Conservation (phyloP, 1,140 invertebrate genomes). For the Patella vulgata region DNA sequence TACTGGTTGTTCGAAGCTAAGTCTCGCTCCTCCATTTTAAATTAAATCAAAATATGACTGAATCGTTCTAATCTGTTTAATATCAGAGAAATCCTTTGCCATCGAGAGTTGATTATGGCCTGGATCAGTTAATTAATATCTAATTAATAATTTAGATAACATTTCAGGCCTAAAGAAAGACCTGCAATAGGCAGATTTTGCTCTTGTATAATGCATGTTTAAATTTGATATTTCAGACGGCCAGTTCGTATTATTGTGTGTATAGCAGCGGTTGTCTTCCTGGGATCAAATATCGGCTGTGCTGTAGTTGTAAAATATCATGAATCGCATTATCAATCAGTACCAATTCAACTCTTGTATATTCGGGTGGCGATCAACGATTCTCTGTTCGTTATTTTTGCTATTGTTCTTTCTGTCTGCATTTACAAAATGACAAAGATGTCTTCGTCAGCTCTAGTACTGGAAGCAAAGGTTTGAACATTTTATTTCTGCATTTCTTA, state of each 20-base stretch:
- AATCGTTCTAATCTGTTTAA: too few relatives aligned
- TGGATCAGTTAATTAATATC: too few relatives aligned
- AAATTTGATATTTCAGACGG: slow-evolving; percentile 35
- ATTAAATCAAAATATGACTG: too few relatives aligned
- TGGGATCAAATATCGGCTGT: slow-evolving; percentile 56
- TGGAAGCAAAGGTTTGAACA: slow-evolving; percentile 65
- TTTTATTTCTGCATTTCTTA: not conserved
- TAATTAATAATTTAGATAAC: too few relatives aligned
- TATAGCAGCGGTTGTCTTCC: slow-evolving; percentile 55
- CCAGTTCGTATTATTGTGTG: slow-evolving; percentile 44
- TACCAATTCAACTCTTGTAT: slow-evolving; percentile 42
- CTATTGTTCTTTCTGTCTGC: slow-evolving; percentile 56
- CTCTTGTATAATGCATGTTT: too few relatives aligned
- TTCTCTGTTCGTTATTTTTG: slow-evolving; percentile 60
- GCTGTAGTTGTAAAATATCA: slow-evolving; percentile 46
- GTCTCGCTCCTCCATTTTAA: too few relatives aligned
- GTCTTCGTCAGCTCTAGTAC: slow-evolving; percentile 55
- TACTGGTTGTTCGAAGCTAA: too few relatives aligned
- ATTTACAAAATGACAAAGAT: slow-evolving; percentile 62
- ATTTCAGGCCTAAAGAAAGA: too few relatives aligned
- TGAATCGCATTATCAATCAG: slow-evolving; percentile 31
- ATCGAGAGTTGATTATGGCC: too few relatives aligned
- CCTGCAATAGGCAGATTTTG: too few relatives aligned
- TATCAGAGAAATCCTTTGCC: too few relatives aligned
- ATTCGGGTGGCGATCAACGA: slow-evolving; percentile 62